phyloP scores from a whole-genome alignment of 2,113 vertebrate genomes.

The Tychaedon coryphoeus region DNA sequence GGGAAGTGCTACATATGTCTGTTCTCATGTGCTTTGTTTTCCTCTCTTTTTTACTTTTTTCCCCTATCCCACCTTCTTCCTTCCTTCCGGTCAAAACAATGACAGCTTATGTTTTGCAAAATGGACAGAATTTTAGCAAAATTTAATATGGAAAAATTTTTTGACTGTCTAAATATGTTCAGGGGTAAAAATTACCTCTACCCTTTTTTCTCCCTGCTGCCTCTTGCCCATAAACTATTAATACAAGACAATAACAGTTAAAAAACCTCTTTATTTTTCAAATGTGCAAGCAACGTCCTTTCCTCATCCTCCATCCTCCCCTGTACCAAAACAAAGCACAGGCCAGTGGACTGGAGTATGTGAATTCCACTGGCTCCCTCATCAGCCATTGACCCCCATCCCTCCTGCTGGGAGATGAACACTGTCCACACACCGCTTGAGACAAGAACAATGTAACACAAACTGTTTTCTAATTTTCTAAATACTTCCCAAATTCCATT shows the following conservation, averaged over 20 bases:
- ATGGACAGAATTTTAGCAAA: neutral
- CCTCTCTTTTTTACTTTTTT: neutral
- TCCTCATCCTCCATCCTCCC: neutral
- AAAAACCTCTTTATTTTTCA: neutral
- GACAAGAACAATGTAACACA: constrained; percentile 34
- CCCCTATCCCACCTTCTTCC: neutral
- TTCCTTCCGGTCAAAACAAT: neutral
- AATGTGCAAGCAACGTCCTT: neutral
- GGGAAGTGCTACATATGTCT: neutral
- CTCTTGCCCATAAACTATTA: neutral
- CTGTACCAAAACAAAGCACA: neutral
- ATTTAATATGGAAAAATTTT: neutral
- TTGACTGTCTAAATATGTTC: neutral
- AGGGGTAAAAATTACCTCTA: neutral
- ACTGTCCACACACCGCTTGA: neutral
- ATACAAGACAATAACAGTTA: neutral
- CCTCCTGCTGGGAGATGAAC: neutral
- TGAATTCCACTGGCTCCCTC: neutral
- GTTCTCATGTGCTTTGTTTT: neutral
- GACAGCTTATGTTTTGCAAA: neutral
- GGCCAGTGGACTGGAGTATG: fast-evolving
- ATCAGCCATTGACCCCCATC: neutral
- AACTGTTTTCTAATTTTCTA: constrained; percentile 59
- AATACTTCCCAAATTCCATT: constrained; percentile 65
- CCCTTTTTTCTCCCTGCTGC: no score